Evolutionary conservation across 2,113 vertebrate genomes (phyloP).

Genomic region (Chlamydotis undulata): DNA sequence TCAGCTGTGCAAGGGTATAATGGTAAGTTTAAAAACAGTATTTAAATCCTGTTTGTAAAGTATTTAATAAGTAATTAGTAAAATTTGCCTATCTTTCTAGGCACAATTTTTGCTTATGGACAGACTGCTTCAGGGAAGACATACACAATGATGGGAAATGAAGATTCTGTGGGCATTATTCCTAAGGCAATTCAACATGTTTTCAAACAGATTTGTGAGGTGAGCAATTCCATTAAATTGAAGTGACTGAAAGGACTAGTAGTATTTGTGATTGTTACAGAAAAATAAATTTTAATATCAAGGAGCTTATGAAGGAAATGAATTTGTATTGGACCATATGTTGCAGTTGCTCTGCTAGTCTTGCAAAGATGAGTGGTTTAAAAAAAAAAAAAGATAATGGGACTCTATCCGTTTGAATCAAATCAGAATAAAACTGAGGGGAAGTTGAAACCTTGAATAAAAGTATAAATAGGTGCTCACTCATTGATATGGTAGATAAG

Average conservation of each 20-base stretch:
- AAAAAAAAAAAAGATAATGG: background rate
- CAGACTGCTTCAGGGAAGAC: constrained; percentile 97
- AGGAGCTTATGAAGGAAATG: background rate
- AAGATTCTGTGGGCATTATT: constrained; percentile 82
- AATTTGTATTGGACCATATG: background rate
- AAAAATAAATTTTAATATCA: background rate
- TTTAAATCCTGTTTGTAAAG: background rate
- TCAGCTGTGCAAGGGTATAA: constrained; percentile 93
- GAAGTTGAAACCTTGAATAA: background rate
- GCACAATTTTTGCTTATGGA: constrained; percentile 97
- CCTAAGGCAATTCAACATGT: constrained; percentile 90
- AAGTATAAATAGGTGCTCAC: background rate
- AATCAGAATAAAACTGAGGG: background rate
- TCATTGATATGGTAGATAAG: background rate
- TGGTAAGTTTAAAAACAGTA: constrained; percentile 73
- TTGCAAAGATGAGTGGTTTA: background rate
- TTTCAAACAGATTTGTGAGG: constrained; percentile 89
- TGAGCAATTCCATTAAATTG: constrained; percentile 58
- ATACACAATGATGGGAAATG: constrained; percentile 93
- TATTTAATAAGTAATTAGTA: background rate
- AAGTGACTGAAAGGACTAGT: background rate
- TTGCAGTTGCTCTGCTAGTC: background rate
- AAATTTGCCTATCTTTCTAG: constrained; percentile 67
- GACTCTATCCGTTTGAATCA: background rate
- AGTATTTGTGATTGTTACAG: background rate